Base-by-base conservation (phyloP, 1,140 invertebrate species). In the Catajapyx aquilonaris region DNA sequence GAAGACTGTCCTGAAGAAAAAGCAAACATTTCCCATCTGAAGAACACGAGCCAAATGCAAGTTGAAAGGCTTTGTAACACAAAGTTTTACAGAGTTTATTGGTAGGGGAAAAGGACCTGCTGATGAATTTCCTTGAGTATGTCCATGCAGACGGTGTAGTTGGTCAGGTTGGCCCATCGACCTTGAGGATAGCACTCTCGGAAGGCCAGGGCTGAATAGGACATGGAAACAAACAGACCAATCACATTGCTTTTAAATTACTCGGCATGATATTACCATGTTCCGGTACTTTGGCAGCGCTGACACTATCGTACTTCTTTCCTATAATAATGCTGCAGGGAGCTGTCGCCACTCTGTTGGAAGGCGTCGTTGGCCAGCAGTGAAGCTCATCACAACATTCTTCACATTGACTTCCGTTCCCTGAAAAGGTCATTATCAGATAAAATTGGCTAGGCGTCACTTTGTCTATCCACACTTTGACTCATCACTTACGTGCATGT, bases 361-460 rank as follows among this genome's bases (percentile, higher is more conserved):
- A 16, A 3, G 33, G 33, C 17, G 33, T 34, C 11, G 18, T 15
- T 4, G 33, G 33, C 33, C 33, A 34, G 20, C 33, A 34, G 20
- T 34, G 4, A 4, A 34, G n/a, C 4, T 16, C n/a, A 16, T 34
- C 33, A 16, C 33, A 34, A 4, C n/a, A 18, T 11, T 16, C 33
- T 5, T 34, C 20, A 19, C 33, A 34, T 5, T 34, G 18, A 4
- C 16, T 15, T n/a, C n/a, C n/a, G n/a, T n/a, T n/a, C n/a, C n/a
- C n/a, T n/a, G n/a, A n/a, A n/a, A n/a, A n/a, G n/a, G n/a, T n/a
- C n/a, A n/a, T n/a, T n/a, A n/a, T n/a, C n/a, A n/a, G n/a, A n/a
- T n/a, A n/a, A n/a, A n/a, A n/a, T n/a, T n/a, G n/a, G n/a, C n/a
- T n/a, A n/a, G n/a, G n/a, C n/a, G n/a, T n/a, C n/a, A n/a, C n/a